A percentile compares a stretch with the other conserved stretches of the same genome.
These are phyloP conservation scores for Panopea generosa DNA, from an alignment of 2,888 invertebrate species.

Conservation along the genomic window DNA sequence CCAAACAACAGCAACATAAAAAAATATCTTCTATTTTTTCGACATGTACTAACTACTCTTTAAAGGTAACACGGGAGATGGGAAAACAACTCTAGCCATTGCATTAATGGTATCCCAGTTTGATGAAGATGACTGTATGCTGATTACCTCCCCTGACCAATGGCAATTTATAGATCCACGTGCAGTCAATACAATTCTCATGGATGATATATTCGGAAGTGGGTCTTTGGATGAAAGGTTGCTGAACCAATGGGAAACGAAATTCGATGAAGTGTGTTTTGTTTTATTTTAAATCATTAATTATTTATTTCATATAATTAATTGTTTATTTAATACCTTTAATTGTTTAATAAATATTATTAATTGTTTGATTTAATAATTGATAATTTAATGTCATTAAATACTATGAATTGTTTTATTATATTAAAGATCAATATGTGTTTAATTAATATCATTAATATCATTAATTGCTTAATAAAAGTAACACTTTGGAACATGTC, in stretches of 20 bases:
- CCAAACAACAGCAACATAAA: no score
- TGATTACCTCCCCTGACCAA: slow-evolving; percentile 57
- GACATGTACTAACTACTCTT: no score
- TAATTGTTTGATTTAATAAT: no score
- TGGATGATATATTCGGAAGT: slow-evolving; percentile 64
- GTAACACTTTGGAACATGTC: no score
- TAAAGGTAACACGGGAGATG: slow-evolving; percentile 60
- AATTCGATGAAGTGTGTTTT: slow-evolving; percentile 51
- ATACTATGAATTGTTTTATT: no score
- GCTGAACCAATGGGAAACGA: slow-evolving; percentile 47
- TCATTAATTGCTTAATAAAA: no score
- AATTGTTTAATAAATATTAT: no score
- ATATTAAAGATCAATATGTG: no score
- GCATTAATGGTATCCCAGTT: slow-evolving; percentile 54
- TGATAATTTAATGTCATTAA: no score
- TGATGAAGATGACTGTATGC: slow-evolving; percentile 60
- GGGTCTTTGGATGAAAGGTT: slow-evolving; percentile 56
- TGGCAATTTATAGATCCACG: slow-evolving; percentile 51
- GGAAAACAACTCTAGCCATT: slow-evolving; percentile 59
- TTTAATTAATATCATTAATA: no score
- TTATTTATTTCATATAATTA: neutral
- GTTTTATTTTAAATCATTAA: neutral
- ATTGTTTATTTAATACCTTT: neutral
- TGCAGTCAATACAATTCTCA: slow-evolving; percentile 44
- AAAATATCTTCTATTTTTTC: no score